Conservation (phyloP, 2,113 vertebrate genomes). For the Alosa alosa region DNA sequence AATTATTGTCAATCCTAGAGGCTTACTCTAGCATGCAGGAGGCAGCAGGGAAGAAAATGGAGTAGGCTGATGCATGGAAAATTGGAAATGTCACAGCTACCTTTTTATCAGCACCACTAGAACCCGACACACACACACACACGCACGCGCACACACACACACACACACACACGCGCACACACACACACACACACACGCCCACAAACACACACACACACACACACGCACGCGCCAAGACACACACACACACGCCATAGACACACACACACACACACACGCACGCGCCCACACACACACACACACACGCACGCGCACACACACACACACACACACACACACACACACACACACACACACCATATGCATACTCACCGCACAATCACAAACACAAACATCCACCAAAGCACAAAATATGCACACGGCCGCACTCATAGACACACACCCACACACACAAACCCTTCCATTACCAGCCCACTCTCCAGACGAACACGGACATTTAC, state of each 20-base stretch:
- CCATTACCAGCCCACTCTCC: background rate
- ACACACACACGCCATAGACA: too few species aligned
- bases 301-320: too few species aligned
- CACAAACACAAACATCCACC: slow-evolving; percentile 18
- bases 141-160: slow-evolving; percentile 46
- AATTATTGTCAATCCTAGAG: slow-evolving; percentile 98
- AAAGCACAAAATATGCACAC: background rate
- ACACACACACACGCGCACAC: slow-evolving; percentile 43
- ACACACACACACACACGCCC: slow-evolving; percentile 51
- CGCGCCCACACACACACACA: too few species aligned
- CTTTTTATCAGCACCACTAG: slow-evolving; percentile 87
- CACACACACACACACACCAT: slow-evolving; percentile 51
- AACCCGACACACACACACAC: slow-evolving; percentile 65
- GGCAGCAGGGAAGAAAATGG: slow-evolving; percentile 94
- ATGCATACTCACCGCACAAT: background rate
- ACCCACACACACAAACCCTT: slow-evolving; percentile 11
- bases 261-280: slow-evolving; percentile 41
- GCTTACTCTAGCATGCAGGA: slow-evolving; percentile 98
- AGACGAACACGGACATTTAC: slow-evolving; percentile 4
- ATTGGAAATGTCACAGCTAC: slow-evolving; percentile 99
- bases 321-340: slow-evolving; percentile 23
- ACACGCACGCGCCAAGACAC: too few species aligned
- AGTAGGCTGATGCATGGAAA: slow-evolving; percentile 96
- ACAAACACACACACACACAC: slow-evolving; percentile 28
- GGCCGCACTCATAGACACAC: background rate